Conservation (phyloP, 2,113 vertebrate genomes). For the Lamprologus callipterus region DNA sequence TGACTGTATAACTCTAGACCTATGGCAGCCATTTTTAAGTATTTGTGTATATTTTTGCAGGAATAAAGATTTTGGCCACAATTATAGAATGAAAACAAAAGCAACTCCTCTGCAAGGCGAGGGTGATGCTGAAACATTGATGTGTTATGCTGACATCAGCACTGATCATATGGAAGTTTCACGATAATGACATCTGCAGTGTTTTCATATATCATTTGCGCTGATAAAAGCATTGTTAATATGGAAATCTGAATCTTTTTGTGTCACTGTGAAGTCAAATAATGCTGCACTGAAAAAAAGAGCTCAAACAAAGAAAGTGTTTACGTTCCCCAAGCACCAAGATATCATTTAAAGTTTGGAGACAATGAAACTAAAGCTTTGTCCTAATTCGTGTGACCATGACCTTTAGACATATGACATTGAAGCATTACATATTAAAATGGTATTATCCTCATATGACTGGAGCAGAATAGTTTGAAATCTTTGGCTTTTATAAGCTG, state of each 20-base stretch:
- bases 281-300: background rate
- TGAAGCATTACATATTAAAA: background rate
- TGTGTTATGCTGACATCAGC: background rate
- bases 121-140: background rate
- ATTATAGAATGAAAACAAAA: background rate
- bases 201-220: background rate
- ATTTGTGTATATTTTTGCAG: background rate
- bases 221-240: background rate
- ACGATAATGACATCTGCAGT: background rate
- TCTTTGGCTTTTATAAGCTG: background rate
- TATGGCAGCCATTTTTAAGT: background rate
- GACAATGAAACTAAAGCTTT: background rate
- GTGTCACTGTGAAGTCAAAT: background rate
- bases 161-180: fast-evolving
- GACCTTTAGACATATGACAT: background rate
- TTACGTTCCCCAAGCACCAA: background rate
- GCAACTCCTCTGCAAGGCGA: background rate
- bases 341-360: background rate
- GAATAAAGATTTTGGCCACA: background rate
- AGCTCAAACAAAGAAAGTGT: background rate
- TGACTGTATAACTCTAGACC: background rate
- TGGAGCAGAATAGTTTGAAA: background rate
- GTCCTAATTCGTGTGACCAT: fast-evolving
- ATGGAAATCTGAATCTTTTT: background rate
- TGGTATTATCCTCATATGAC: background rate